Base-by-base conservation (phyloP, 2,113 vertebrate genomes). In the Climacteris rufus region DNA sequence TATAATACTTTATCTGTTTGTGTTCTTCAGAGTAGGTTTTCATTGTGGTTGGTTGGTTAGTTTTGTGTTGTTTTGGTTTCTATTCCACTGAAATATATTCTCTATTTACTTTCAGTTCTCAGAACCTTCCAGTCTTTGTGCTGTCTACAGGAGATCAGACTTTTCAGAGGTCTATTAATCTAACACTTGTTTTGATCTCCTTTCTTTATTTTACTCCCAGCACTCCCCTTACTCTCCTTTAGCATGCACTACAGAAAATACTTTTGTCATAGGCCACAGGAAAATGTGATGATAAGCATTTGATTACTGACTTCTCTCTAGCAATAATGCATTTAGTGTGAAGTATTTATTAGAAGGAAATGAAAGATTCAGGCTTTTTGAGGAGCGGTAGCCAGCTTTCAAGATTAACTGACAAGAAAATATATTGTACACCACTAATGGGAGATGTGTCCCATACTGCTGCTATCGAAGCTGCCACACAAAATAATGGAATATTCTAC, bases 341-440 rank as follows among this genome's bases (percentile, higher is more conserved):
- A 96, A 95, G 93, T 92, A 95, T 96, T 97, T 97, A 97, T 97
- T 95, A 76, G 92, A 95, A 95, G 96, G 95, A 95, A 77, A 88
- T 96, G 89, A 97, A 96, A 97, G 93, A 93, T 60, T 54, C 78
- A 87, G 45, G 27, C 64, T 90, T 96, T 94, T 83, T 85, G 92
- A 96, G 65, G 53, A 83, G 75, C 3, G 15, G 35, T 71, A 92
- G 83, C 60, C 83, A 95, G 76, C 59, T 94, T 95, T 97, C 92
- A 94, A 96, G 89, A 97, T 97, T 94, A 97, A 97, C 84, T 93
- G 92, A 97, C 93, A 98, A 96, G 88, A 90, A 96, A 97, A 98
- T 96, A 76, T 76, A 94, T 88, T 88, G 71, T 89, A 94, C 65
- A 39, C 45, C 87, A 57, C 69, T 96, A 97, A 97, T 89, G 93